These are phyloP conservation scores for Tachypleus tridentatus DNA, from an alignment of 1,140 invertebrate species.

Conservation along the genomic window DNA sequence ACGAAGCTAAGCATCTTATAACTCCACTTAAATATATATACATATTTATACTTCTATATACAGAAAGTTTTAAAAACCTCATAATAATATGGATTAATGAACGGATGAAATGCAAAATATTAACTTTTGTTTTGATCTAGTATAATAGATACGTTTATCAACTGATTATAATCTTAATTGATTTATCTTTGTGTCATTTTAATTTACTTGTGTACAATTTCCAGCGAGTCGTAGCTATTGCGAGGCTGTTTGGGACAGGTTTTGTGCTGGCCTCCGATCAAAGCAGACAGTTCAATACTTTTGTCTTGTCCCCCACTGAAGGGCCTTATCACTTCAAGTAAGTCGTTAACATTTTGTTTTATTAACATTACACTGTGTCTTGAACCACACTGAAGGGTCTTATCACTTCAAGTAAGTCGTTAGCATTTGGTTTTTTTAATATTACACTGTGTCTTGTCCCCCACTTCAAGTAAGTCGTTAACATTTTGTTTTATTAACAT, in stretches of 20 bases:
- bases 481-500: no score
- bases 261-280: slow-evolving; percentile 65
- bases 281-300: slow-evolving; percentile 43
- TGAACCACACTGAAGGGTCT: background rate
- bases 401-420: background rate
- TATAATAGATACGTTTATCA: no score
- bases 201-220: no score
- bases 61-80: no score
- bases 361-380: background rate
- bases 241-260: slow-evolving; percentile 53
- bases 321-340: slow-evolving; percentile 57
- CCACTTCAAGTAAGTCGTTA: background rate
- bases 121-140: no score
- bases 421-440: background rate
- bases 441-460: background rate
- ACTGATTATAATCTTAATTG: no score
- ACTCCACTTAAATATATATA: no score
- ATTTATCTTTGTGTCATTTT: no score
- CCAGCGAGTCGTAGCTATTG: slow-evolving; percentile 39
- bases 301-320: slow-evolving; percentile 54
- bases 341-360: slow-evolving; percentile 32
- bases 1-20: no score
- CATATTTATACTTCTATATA: no score
- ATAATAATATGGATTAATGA: no score
- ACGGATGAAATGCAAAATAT: no score